Evolutionary conservation across 2,888 invertebrate species (phyloP).

Genomic region (Lasioglossum vierecki): DNA sequence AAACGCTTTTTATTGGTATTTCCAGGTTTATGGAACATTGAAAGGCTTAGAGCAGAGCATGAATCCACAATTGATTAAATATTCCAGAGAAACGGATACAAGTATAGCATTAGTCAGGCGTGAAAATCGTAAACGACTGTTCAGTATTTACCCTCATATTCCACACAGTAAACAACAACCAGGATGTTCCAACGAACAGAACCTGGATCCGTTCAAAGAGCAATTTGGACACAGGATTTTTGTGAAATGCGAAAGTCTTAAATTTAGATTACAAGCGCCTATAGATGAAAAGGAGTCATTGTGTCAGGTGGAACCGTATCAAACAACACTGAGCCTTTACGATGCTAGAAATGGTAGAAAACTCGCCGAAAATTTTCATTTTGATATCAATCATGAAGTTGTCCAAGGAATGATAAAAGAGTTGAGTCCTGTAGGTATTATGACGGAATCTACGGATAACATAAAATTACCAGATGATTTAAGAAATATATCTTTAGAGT

Average conservation of each 20-base stretch:
- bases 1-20: constrained; percentile 13
- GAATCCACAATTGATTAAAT: constrained; percentile 95
- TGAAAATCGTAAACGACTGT: constrained; percentile 92
- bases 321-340: constrained; percentile 94
- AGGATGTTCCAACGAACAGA: constrained; percentile 84
- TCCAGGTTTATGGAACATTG: constrained; percentile 90
- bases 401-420: constrained; percentile 87
- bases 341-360: constrained; percentile 95
- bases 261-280: constrained; percentile 93
- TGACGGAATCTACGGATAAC: constrained; percentile 85
- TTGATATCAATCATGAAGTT: constrained; percentile 92
- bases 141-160: constrained; percentile 89
- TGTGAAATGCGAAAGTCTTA: constrained; percentile 92
- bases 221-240: constrained; percentile 94
- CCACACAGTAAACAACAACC: constrained; percentile 80
- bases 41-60: constrained; percentile 96
- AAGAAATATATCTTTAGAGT: constrained; percentile 90
- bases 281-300: constrained; percentile 91
- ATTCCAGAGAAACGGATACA: constrained; percentile 95
- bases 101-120: constrained; percentile 92
- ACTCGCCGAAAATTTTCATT: constrained; percentile 96
- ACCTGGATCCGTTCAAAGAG: constrained; percentile 92
- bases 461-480: constrained; percentile 87
- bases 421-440: constrained; percentile 85
- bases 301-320: constrained; percentile 97